Evolutionary conservation across 2,888 invertebrate species (phyloP), one percentile per base, ranked within the genome.

Genomic region (Chrysodeixis includens): DNA sequence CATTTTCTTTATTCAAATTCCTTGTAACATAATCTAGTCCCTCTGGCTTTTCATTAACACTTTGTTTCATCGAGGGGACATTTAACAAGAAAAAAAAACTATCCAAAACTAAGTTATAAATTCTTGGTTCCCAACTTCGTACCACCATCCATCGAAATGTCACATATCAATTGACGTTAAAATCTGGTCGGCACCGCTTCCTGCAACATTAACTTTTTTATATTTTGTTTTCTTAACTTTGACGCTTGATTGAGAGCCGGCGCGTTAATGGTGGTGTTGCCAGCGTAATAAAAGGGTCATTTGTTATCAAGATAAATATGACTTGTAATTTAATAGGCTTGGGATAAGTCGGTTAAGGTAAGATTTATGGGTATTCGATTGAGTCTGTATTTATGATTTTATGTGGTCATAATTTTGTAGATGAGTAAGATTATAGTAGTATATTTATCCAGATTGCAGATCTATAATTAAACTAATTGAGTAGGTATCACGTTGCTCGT

Each of bases 151-250:
- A 10, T 51, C 32, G 2, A 74, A 76, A 78, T 76, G 76, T 60
- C 76, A 66, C 58, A 49, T 46, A 63, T 74, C 54, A 76, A 69
- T 62, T 62, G 40, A 65, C 54, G 65, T 60, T 49, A 62, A 78
- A 76, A 74, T 76, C 71, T 75, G 55, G 62, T 64, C 30, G 44
- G 14, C 30, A 30, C 59, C 1, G 16, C 76, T 79, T 79, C 79
- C 79, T 81, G 76, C 20, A 69, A 62, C 69, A 71, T 73, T 71
- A 73, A 61, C 8, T 32, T 62, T 54, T 57, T 70, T 56, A 53
- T 66, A 6, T 53, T 10, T 55, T 53, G 51, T 55, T 22, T n/a
- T n/a, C n/a, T n/a, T 30, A 30, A 49, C 46, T 30, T 16, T 55
- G 53, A 66, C 55, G 30, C 30, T 49, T 74, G 64, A 78, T 74